Conservation (phyloP, 2,888 invertebrate genomes). For the Drosophila villosipedis region DNA sequence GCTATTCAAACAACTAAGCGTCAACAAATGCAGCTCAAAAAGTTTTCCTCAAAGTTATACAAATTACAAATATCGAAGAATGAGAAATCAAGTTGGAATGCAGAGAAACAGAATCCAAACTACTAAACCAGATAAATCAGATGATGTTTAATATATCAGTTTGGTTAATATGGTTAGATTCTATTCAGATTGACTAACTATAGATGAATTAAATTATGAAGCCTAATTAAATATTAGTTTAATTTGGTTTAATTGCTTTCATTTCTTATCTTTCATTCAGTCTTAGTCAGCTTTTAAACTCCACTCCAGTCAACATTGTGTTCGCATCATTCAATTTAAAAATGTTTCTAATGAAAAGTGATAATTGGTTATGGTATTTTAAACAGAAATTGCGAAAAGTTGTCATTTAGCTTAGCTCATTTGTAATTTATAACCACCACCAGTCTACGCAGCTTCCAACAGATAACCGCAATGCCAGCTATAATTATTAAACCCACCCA, state of each 20-base stretch:
- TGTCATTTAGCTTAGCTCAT: conserved; percentile 27
- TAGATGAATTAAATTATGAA: not conserved
- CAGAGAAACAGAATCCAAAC: not conserved
- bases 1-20: not conserved
- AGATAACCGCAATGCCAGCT: conserved; percentile 8
- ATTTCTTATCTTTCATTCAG: not conserved
- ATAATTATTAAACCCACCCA: conserved; percentile 26
- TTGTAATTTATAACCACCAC: conserved; percentile 11
- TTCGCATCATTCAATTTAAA: too few relatives aligned
- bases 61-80: not conserved
- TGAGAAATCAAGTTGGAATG: not conserved
- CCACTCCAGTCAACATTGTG: not conserved
- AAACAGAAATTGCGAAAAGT: conserved; percentile 7
- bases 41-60: not conserved
- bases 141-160: not conserved
- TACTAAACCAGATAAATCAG: not conserved
- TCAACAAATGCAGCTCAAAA: not conserved
- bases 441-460: not conserved
- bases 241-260: not conserved
- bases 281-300: not conserved
- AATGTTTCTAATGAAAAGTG: not conserved
- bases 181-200: not conserved
- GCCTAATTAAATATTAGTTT: not conserved
- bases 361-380: conserved; percentile 1
- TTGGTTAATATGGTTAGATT: not conserved